Evolutionary conservation across 2,888 invertebrate species (phyloP).

Genomic region (Acleris laterana): DNA sequence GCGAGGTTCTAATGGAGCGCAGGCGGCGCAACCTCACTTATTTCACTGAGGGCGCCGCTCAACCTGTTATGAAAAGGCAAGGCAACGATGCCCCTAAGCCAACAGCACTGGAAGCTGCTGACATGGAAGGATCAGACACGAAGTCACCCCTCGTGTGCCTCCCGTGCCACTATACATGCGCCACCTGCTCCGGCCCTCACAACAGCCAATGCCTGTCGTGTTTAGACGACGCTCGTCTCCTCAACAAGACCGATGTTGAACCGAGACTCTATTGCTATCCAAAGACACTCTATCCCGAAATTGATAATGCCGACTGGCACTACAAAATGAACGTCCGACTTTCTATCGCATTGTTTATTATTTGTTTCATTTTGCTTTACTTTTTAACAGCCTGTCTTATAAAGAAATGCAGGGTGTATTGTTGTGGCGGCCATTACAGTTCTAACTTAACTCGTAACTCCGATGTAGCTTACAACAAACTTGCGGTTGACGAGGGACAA

Average conservation of each 20-base stretch:
- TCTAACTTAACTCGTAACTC: slow-evolving; percentile 52
- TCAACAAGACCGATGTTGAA: slow-evolving; percentile 68
- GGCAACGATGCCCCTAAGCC: slow-evolving; percentile 47
- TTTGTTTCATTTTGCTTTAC: slow-evolving; percentile 60
- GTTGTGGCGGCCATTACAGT: slow-evolving; percentile 55
- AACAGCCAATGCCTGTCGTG: slow-evolving; percentile 89
- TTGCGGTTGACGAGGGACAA: slow-evolving; percentile 70
- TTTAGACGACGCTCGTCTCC: slow-evolving; percentile 86
- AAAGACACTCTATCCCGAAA: slow-evolving; percentile 67
- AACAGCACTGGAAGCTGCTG: slow-evolving; percentile 64
- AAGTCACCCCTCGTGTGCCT: slow-evolving; percentile 80
- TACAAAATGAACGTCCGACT: slow-evolving; percentile 73
- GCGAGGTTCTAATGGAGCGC: slow-evolving; percentile 66
- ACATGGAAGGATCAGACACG: slow-evolving; percentile 58
- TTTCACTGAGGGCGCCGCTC: slow-evolving; percentile 54
- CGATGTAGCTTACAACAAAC: slow-evolving; percentile 71
- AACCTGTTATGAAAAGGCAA: slow-evolving; percentile 61
- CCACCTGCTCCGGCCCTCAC: slow-evolving; percentile 87
- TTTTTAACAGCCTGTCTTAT: slow-evolving; percentile 56
- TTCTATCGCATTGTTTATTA: slow-evolving; percentile 60
- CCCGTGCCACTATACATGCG: slow-evolving; percentile 90
- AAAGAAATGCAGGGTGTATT: slow-evolving; percentile 51
- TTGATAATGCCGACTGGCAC: slow-evolving; percentile 74
- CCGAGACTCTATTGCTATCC: slow-evolving; percentile 81
- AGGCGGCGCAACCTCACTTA: slow-evolving; percentile 74